phyloP scores from a whole-genome alignment of 2,888 invertebrate genomes.

The Watsonalla cultraria region DNA sequence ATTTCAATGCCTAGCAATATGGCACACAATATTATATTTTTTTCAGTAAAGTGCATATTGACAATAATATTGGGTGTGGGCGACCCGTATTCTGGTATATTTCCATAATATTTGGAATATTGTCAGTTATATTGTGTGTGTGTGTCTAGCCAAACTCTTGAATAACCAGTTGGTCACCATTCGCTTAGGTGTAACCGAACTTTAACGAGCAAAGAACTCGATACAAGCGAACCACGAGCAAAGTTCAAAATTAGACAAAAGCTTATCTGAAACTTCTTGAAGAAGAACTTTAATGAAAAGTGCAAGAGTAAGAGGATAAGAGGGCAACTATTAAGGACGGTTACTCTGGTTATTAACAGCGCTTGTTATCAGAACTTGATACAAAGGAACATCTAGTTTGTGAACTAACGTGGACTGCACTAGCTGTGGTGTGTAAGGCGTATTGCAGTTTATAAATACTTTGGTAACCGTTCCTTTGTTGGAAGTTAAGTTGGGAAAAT shows the following conservation, averaged over 20 bases:
- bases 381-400: neutral
- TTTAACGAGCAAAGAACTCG: neutral
- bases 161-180: neutral
- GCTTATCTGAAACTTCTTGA: conserved; percentile 7
- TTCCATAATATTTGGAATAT: no score
- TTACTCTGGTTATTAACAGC: conserved; percentile 6
- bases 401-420: neutral
- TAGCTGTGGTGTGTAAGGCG: neutral
- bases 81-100: no score
- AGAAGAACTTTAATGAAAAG: conserved; percentile 13
- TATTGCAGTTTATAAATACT: no score
- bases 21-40: no score
- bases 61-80: no score
- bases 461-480: no score
- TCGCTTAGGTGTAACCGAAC: neutral
- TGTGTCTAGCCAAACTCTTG: no score
- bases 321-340: conserved; percentile 7
- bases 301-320: conserved; percentile 11
- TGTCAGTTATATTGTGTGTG: no score
- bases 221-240: neutral
- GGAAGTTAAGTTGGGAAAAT: no score
- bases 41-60: no score
- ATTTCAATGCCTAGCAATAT: no score
- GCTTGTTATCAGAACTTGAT: conserved; percentile 8
- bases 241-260: conserved; percentile 16